Evolutionary conservation across 2,888 invertebrate genomes (phyloP).

Genomic region (Hydrotaea diabolus): DNA sequence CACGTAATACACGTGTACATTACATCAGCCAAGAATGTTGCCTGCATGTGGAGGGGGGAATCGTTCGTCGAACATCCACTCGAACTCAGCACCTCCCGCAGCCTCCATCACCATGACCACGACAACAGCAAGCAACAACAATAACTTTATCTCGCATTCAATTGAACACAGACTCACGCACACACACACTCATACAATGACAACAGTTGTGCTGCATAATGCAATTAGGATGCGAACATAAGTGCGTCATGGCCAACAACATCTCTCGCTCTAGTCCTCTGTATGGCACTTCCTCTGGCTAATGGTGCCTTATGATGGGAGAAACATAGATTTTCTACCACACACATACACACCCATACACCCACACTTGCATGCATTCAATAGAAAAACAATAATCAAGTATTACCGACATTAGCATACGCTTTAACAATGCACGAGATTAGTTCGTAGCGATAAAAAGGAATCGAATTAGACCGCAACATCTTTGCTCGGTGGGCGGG

Average conservation of each 20-base stretch:
- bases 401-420: slow-evolving; percentile 24
- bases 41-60: not conserved
- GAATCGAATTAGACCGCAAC: not conserved
- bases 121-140: not conserved
- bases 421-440: slow-evolving; percentile 21
- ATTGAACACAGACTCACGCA: not conserved
- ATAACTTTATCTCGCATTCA: slow-evolving; percentile 3
- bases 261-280: too few relatives aligned
- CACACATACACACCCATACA: not conserved
- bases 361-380: not conserved
- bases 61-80: too few relatives aligned
- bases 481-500: slow-evolving; percentile 4
- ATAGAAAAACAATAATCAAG: slow-evolving; percentile 35
- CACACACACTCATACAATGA: not conserved
- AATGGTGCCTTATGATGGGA: slow-evolving; percentile 10
- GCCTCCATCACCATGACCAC: not conserved
- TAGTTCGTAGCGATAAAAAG: not conserved
- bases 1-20: slow-evolving; percentile 23
- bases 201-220: slow-evolving; percentile 23
- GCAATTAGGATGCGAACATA: slow-evolving; percentile 15
- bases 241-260: not conserved
- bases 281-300: not conserved
- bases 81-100: too few relatives aligned
- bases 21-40: slow-evolving; percentile 1
- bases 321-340: not conserved